Conservation (phyloP, 2,888 invertebrate species). For the Drosophila parthenogenetica region DNA sequence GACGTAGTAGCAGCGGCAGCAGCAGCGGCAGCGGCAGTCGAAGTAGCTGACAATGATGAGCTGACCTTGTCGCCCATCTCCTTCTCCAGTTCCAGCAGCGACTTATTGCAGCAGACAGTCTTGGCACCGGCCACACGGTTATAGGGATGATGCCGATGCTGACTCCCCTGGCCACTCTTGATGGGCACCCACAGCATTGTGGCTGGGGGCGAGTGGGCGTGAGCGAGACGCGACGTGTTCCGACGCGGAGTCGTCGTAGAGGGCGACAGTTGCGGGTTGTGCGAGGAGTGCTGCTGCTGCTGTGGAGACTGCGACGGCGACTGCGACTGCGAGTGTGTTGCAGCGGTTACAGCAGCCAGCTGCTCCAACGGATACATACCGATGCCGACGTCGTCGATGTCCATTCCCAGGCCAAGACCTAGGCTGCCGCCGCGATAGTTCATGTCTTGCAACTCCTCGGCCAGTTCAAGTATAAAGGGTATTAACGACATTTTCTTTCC, state of each 20-base stretch:
- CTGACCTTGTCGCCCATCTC: conserved; percentile 66
- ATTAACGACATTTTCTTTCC: conserved; percentile 76
- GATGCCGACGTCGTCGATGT: conserved; percentile 81
- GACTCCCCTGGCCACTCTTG: conserved; percentile 55
- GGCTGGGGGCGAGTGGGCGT: conserved; percentile 37
- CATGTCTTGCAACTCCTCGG: conserved; percentile 75
- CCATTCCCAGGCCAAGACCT: conserved; percentile 56
- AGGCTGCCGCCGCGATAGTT: conserved; percentile 55
- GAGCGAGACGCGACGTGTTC: conserved; percentile 40
- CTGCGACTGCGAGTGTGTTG: conserved; percentile 30
- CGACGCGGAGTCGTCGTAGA: conserved; percentile 43
- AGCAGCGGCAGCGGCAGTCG: not conserved
- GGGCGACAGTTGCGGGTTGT: conserved; percentile 51
- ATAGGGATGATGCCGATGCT: conserved; percentile 73
- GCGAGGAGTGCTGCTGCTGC: conserved; percentile 32
- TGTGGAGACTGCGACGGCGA: conserved; percentile 29
- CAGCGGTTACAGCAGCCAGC: conserved; percentile 55
- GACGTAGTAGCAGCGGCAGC: conserved; percentile 28
- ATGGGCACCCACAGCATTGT: conserved; percentile 67
- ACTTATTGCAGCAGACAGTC: conserved; percentile 73
- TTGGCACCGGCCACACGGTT: conserved; percentile 71
- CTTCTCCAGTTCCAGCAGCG: conserved; percentile 67
- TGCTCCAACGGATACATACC: conserved; percentile 82
- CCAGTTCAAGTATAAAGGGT: conserved; percentile 80
- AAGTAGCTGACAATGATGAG: conserved; percentile 6